Base-by-base conservation (phyloP, 2,113 vertebrate species). In the Aegotheles bennettii region DNA sequence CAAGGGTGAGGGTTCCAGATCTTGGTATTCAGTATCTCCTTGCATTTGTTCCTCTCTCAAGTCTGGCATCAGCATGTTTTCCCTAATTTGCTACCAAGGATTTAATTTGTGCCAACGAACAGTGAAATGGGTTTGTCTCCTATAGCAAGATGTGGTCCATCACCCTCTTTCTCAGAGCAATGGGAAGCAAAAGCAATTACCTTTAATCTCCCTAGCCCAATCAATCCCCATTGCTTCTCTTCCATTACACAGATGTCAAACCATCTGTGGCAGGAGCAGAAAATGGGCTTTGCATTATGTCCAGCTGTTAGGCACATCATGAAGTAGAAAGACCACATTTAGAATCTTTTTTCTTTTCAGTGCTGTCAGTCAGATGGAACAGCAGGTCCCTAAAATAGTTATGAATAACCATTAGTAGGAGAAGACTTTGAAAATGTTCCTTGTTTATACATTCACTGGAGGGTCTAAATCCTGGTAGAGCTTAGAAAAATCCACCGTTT, bases 401-500 rank as follows among this genome's bases (percentile, higher is more conserved):
- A 88, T 40, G 50, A 96, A 94, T 90, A 95, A 91, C 79, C 75
- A 92, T 91, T 90, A 88, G 73, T 4, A 89, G 79, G 89, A 89
- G 79, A 94, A 84, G 89, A 87, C 77, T 96, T 94, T 93, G 88
- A 92, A 96, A 89, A 65, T 78, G 45, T 75, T 89, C 69, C 70
- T 91, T 96, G 84, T 94, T 95, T 96, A 96, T 94, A 78, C 57
- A 88, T 95, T 96, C 21, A 13, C 84, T 74, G 50, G 83, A 95
- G 88, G 77, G 84, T 85, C 78, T 92, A 93, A 94, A 89, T 93
- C 92, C 84, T 93, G 71, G 64, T 91, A 89, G 84, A 78, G 78
- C 89, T 96, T 81, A 96, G 86, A 90, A 95, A 95, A 96, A 96
- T 86, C 83, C 88, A 87, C 61, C 29, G 3, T 94, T 95, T 94